Evolutionary conservation across 30 jellyfish, hydroid and myxozoan genomes (phyloP), one percentile per base, ranked within the genome.

Genomic region (Aurelia aurita): DNA sequence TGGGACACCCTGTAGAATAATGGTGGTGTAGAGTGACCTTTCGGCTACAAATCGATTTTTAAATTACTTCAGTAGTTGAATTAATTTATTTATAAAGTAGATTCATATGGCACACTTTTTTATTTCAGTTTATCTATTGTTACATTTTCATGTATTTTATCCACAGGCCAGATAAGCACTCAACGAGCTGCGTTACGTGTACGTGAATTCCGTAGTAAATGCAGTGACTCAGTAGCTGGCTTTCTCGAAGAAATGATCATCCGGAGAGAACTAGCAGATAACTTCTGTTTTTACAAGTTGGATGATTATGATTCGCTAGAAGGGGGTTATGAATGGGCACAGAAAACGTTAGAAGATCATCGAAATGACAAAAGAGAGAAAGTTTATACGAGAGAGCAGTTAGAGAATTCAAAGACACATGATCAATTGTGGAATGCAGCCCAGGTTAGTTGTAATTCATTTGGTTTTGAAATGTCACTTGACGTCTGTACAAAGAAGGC

Each of bases 391-490:
- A 67, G 67, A 31, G 87, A 84, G 31, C 70, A 86, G 55, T 63
- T 91, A 9, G 98, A 75, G 59, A 62, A 77, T 26, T 95, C 86
- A 16, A 75, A 86, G 66, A 85, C 98, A 22, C 96, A 91, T 53
- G 98, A 91, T 74, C 72, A 59, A 6, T 60, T 91, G 14, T 91
- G 98, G 98, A 91, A 91, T 72, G 96, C 97, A 1, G 95, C 98
- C 3, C 98, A 91, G 82, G 96, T 88, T 29, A 29, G 72, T 20
- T 74, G 22, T 10, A 6, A 6, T 65, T 22, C 11, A 65, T 21
- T 12, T 20, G 22, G 21, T 19, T 61, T 19, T 21, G 12, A 10
- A 19, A 10, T 26, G 11, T 21, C 12, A 14, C 12, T 10, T n/a
- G n/a, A n/a, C n/a, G n/a, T n/a, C n/a, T n/a, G n/a, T n/a, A n/a